Evolutionary conservation across 2,113 vertebrate species (phyloP).

Genomic region (Ophthalmolycus amberensis): DNA sequence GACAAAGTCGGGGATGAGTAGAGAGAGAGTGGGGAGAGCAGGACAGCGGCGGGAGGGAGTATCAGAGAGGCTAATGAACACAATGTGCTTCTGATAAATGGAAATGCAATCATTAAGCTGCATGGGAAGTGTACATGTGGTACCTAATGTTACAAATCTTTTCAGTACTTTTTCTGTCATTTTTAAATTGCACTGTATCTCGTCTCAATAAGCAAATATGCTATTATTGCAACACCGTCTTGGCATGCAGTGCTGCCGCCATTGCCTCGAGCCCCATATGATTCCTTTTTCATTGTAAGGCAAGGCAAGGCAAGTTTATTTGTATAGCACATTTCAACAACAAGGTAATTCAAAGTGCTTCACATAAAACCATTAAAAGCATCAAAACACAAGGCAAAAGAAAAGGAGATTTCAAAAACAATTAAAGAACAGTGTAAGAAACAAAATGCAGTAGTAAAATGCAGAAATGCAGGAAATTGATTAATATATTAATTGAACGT

Average conservation of each 20-base stretch:
- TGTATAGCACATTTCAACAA: too few relatives aligned
- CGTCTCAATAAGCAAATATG: constrained; percentile 35
- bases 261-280: constrained; percentile 37
- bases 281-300: constrained; percentile 55
- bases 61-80: constrained; percentile 29
- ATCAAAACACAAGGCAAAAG: too few relatives aligned
- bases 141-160: constrained; percentile 23
- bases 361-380: too few relatives aligned
- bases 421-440: too few relatives aligned
- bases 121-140: constrained; percentile 16
- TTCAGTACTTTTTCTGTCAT: constrained; percentile 36
- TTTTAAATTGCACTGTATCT: constrained; percentile 15
- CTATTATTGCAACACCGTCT: constrained; percentile 33
- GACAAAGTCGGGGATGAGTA: constrained; percentile 54
- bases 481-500: too few relatives aligned
- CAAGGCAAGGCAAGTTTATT: too few relatives aligned
- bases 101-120: constrained; percentile 23
- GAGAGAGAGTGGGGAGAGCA: constrained; percentile 15
- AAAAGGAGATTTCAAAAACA: too few relatives aligned
- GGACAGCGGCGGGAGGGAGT: constrained; percentile 12
- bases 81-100: constrained; percentile 43
- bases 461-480: too few relatives aligned
- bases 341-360: too few relatives aligned
- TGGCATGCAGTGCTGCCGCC: constrained; percentile 7
- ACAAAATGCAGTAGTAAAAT: too few relatives aligned